Percentiles rank a stretch among this genome's conserved stretches.
Evolutionary conservation across 1,140 invertebrate genomes (phyloP).

Genomic region (Sycobia sp.): DNA sequence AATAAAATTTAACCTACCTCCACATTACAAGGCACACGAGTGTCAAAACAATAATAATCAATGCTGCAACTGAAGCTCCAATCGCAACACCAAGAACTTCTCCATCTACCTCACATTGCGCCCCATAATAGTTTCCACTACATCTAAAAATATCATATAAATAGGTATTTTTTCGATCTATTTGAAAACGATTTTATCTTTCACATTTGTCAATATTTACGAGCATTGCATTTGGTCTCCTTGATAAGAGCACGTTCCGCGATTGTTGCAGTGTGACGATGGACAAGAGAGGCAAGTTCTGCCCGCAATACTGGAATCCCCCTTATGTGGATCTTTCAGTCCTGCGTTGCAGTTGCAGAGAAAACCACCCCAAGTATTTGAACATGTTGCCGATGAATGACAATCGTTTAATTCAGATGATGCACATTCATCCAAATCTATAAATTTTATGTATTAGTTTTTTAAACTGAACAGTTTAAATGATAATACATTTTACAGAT

Average conservation of each 20-base stretch:
- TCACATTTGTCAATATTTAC: too few relatives aligned
- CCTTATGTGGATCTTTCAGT: constrained; percentile 74
- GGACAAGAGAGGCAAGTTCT: constrained; percentile 78
- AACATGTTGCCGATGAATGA: constrained; percentile 80
- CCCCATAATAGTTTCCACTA: constrained; percentile 83
- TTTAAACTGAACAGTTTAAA: too few relatives aligned
- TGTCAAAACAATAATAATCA: constrained; percentile 86
- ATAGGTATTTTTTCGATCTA: neutral
- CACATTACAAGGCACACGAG: constrained; percentile 87
- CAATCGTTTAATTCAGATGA: constrained; percentile 90
- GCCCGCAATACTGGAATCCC: constrained; percentile 69
- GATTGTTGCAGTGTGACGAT: constrained; percentile 78
- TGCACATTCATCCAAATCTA: constrained; percentile 90
- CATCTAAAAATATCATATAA: constrained; percentile 67
- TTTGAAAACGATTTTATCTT: neutral
- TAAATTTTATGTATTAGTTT: too few relatives aligned
- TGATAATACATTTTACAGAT: too few relatives aligned
- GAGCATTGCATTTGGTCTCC: constrained; percentile 78
- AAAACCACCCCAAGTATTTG: constrained; percentile 89
- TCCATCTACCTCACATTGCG: constrained; percentile 87
- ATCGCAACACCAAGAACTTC: constrained; percentile 89
- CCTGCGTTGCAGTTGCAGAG: constrained; percentile 82
- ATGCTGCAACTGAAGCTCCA: constrained; percentile 84
- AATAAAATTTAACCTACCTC: constrained; percentile 67
- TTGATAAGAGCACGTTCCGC: constrained; percentile 80